phyloP scores from a whole-genome alignment of 2,113 vertebrate genomes.

The Apus apus region DNA sequence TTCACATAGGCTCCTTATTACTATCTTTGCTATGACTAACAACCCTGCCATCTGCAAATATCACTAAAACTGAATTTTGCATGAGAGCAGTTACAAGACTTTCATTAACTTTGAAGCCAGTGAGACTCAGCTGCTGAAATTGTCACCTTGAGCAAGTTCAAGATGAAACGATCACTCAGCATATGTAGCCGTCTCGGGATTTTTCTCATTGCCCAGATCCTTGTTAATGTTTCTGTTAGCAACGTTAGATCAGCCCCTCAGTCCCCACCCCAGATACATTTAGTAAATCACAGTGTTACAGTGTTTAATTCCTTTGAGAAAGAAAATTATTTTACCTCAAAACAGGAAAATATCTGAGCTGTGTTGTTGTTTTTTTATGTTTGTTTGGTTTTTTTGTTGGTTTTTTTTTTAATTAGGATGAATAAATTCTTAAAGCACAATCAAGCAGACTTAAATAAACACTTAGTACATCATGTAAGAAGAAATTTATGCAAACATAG shows the following conservation, averaged over 20 bases:
- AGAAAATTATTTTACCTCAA: neutral
- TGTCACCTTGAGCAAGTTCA: neutral
- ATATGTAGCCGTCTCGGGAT: neutral
- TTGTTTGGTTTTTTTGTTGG: no score
- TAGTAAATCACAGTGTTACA: neutral
- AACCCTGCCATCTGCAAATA: constrained; percentile 9
- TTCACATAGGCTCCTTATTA: neutral
- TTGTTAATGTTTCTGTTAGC: constrained; percentile 31
- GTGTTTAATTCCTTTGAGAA: neutral
- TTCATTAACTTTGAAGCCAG: constrained; percentile 41
- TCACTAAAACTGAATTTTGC: constrained; percentile 48
- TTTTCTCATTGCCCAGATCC: neutral
- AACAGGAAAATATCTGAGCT: neutral
- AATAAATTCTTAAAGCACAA: neutral
- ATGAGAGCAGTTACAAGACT: constrained; percentile 21
- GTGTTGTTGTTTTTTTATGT: neutral
- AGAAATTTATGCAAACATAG: neutral
- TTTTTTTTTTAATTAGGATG: neutral
- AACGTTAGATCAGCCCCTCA: neutral
- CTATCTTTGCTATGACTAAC: neutral
- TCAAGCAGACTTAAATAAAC: neutral
- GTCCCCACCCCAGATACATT: neutral
- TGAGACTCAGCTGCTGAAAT: constrained; percentile 44
- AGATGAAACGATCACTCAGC: constrained; percentile 30
- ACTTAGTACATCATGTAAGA: neutral